These are phyloP conservation scores for Mesodorylaimus sp. DNA, from an alignment of 2,888 invertebrate species.

Conservation along the genomic window DNA sequence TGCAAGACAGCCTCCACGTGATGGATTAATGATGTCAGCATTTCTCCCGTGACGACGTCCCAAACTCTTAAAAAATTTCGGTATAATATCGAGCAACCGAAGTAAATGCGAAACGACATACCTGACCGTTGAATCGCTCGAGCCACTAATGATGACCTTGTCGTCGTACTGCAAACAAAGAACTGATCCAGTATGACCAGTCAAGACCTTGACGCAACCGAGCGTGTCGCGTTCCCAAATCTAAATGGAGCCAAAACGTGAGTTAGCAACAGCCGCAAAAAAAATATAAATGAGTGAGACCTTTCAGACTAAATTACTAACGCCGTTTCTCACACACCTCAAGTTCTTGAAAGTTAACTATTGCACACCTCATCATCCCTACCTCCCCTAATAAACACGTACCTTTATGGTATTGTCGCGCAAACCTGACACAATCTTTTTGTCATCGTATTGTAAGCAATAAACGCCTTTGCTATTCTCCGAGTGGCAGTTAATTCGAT, in stretches of 20 bases:
- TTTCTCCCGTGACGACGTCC: slow-evolving; percentile 85
- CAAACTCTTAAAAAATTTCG: slow-evolving; percentile 51
- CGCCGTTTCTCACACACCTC: too few relatives aligned
- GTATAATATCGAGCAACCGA: not conserved
- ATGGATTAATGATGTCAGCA: slow-evolving; percentile 94
- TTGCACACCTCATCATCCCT: too few relatives aligned
- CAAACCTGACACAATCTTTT: slow-evolving; percentile 92
- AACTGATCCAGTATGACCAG: slow-evolving; percentile 95
- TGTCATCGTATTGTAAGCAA: slow-evolving; percentile 96
- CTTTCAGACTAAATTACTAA: too few relatives aligned
- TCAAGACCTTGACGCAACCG: slow-evolving; percentile 64
- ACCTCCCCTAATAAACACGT: too few relatives aligned
- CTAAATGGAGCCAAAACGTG: slow-evolving; percentile 19
- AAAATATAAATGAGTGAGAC: too few relatives aligned
- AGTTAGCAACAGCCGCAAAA: not conserved
- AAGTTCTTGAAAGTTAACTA: too few relatives aligned
- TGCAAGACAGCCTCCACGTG: slow-evolving; percentile 98
- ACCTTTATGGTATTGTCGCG: slow-evolving; percentile 95
- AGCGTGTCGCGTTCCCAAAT: slow-evolving; percentile 86
- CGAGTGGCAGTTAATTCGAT: slow-evolving; percentile 92
- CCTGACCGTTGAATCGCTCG: slow-evolving; percentile 82
- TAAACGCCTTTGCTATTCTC: slow-evolving; percentile 99
- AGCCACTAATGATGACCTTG: slow-evolving; percentile 92
- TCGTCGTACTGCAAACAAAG: slow-evolving; percentile 97
- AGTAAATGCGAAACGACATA: slow-evolving; percentile 13